Conservation (phyloP, 2,888 invertebrate species). For the Pseudococcus longispinus region DNA sequence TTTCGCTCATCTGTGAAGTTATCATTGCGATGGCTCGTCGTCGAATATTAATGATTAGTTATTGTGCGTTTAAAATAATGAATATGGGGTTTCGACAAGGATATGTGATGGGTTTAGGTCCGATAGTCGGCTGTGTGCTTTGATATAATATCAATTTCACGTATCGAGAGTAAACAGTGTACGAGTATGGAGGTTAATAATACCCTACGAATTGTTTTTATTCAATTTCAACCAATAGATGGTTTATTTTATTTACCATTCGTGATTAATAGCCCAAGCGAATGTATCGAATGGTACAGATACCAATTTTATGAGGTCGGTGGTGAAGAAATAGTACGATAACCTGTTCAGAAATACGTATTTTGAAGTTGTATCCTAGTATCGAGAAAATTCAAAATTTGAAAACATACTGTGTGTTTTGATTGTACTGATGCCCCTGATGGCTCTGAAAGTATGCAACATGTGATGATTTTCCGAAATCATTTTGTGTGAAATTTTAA, state of each 20-base stretch:
- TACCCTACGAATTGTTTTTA: not conserved
- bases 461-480: too few relatives aligned
- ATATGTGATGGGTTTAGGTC: not conserved
- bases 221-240: not conserved
- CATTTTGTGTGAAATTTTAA: too few relatives aligned
- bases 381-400: too few relatives aligned
- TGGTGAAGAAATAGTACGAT: too few relatives aligned
- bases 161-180: not conserved
- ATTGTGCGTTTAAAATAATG: not conserved
- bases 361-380: too few relatives aligned
- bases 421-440: too few relatives aligned
- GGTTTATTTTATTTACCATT: not conserved
- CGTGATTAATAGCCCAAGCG: too few relatives aligned
- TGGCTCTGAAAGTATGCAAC: too few relatives aligned
- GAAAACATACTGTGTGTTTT: too few relatives aligned
- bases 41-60: not conserved
- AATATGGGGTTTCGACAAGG: not conserved
- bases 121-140: not conserved
- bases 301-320: too few relatives aligned
- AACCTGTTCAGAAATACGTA: too few relatives aligned
- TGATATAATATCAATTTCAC: not conserved
- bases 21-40: not conserved
- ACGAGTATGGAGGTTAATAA: not conserved
- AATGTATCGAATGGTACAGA: too few relatives aligned
- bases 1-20: conserved; percentile 16